These are phyloP conservation scores for Drosophila melanosoma DNA, from an alignment of 2,888 invertebrate species.

Conservation along the genomic window DNA sequence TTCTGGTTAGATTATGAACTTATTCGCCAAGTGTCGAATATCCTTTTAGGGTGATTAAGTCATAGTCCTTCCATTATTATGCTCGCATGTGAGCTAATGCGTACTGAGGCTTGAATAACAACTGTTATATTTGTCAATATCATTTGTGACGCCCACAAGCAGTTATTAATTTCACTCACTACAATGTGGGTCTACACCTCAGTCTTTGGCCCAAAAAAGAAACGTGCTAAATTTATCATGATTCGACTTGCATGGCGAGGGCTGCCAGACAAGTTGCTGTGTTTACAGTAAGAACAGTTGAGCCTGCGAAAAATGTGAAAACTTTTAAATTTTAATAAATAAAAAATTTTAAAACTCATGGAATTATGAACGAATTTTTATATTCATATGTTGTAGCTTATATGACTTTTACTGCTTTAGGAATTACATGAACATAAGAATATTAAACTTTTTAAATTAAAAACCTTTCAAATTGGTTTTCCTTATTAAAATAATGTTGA, in stretches of 20 bases:
- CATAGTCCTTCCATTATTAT: not conserved
- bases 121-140: slow-evolving; percentile 23
- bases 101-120: slow-evolving; percentile 2
- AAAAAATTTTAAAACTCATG: too few relatives aligned
- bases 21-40: not conserved
- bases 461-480: too few relatives aligned
- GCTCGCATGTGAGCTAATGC: not conserved
- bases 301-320: not conserved
- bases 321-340: too few relatives aligned
- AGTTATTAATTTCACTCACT: slow-evolving; percentile 23
- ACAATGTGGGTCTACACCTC: slow-evolving; percentile 3
- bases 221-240: slow-evolving; percentile 5
- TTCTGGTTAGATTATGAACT: not conserved
- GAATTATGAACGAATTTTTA: not conserved
- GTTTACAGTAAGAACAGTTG: not conserved
- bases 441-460: too few relatives aligned
- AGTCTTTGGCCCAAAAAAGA: not conserved
- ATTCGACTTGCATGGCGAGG: slow-evolving; percentile 12
- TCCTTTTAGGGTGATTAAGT: not conserved
- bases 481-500: too few relatives aligned
- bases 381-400: not conserved
- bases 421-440: too few relatives aligned
- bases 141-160: slow-evolving; percentile 13
- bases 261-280: not conserved
- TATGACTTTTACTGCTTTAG: not conserved